These are phyloP conservation scores for Metacarcinus magister DNA, from an alignment of 2,888 invertebrate species.

Conservation along the genomic window DNA sequence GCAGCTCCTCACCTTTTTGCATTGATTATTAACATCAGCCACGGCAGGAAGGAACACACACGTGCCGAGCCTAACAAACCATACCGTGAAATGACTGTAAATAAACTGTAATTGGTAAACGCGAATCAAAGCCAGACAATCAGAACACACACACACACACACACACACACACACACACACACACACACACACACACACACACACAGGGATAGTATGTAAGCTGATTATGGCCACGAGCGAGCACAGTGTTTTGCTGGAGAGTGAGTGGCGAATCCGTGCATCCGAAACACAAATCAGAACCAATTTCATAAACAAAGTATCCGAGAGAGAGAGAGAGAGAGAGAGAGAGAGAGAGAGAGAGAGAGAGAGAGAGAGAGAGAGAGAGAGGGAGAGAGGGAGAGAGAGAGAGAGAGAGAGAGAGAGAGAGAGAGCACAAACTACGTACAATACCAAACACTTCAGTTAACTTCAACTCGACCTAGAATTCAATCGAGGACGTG, in stretches of 20 bases:
- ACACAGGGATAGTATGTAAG: too few relatives aligned
- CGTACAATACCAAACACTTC: not conserved
- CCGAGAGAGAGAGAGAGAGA: not conserved
- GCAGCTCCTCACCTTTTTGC: too few relatives aligned
- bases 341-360: not conserved
- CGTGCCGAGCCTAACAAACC: not conserved
- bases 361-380: not conserved
- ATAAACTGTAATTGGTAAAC: not conserved
- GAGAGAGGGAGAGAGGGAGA: not conserved
- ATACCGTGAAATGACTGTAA: not conserved
- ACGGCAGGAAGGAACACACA: not conserved
- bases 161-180: too few relatives aligned
- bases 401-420: conserved; percentile 50
- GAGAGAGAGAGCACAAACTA: not conserved
- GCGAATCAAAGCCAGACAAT: not conserved
- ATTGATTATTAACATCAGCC: too few relatives aligned
- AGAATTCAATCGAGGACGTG: not conserved
- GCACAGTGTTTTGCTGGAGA: too few relatives aligned
- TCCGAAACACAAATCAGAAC: not conserved
- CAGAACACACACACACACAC: too few relatives aligned
- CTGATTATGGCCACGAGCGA: too few relatives aligned
- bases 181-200: conserved; percentile 11
- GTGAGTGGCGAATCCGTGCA: not conserved
- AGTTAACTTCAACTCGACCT: not conserved
- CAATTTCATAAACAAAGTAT: not conserved